Conservation (phyloP, 2,113 vertebrate genomes). For the Geothlypis trichas region DNA sequence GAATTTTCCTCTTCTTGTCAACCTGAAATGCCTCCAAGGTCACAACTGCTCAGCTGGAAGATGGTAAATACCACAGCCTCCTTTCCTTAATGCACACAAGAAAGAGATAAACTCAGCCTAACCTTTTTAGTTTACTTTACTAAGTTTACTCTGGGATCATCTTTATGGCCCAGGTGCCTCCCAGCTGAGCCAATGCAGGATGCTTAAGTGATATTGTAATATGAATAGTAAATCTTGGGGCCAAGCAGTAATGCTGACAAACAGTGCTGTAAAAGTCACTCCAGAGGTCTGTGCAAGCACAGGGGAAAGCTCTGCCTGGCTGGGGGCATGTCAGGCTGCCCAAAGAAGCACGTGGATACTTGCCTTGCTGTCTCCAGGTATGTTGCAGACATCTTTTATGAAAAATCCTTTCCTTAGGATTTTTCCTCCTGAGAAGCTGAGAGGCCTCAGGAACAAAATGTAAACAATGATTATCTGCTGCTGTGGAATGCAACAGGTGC, state of each 20-base stretch:
- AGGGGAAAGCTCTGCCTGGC: not conserved
- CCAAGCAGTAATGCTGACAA: not conserved
- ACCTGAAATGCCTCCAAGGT: not conserved
- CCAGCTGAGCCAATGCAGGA: not conserved
- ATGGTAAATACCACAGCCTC: not conserved
- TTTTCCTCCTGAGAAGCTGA: too few species aligned
- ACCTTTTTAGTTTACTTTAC: not conserved
- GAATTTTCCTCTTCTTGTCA: not conserved
- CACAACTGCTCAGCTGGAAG: not conserved
- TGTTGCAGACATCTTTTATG: too few species aligned
- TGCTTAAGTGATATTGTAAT: not conserved
- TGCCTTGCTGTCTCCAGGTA: not conserved
- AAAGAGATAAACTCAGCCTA: not conserved
- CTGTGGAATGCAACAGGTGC: too few species aligned
- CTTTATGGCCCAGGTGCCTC: not conserved
- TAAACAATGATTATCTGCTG: too few species aligned
- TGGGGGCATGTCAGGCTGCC: not conserved
- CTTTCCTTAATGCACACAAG: not conserved
- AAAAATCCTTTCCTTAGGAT: too few species aligned
- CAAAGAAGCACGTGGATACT: not conserved
- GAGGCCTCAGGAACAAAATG: too few species aligned
- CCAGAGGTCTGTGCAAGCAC: not conserved
- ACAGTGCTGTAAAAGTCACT: not conserved
- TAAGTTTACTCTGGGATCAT: not conserved
- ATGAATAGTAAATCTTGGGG: not conserved